Conservation (phyloP, 2,797 vertebrate genomes). For the Syncerus caffer region DNA sequence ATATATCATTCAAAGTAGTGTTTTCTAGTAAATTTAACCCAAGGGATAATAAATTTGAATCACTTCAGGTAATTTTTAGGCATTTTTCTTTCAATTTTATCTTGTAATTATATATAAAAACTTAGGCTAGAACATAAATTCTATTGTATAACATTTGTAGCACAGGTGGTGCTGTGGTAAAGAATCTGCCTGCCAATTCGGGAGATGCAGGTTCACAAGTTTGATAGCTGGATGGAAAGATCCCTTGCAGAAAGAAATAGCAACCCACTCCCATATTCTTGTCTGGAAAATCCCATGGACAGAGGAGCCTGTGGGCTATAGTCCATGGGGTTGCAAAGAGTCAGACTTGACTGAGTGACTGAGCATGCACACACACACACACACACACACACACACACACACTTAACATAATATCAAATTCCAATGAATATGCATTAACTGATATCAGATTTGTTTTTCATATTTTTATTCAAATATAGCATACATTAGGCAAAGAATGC, state of each 20-base stretch:
- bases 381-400: neutral
- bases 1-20: neutral
- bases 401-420: neutral
- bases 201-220: neutral
- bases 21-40: neutral
- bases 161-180: neutral
- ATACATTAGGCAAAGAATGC: neutral
- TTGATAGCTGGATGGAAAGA: neutral
- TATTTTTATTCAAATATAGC: neutral
- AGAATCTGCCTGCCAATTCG: neutral
- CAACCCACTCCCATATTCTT: neutral
- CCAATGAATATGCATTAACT: neutral
- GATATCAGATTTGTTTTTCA: neutral
- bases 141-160: neutral
- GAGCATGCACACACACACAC: neutral
- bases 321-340: no score
- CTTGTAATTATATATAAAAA: neutral
- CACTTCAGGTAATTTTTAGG: neutral
- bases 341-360: neutral
- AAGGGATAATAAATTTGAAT: neutral
- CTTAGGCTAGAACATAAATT: neutral
- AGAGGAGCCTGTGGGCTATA: neutral
- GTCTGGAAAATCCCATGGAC: neutral
- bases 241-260: neutral
- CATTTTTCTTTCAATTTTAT: neutral